These are phyloP conservation scores for Calcarius lapponicus DNA, from an alignment of 2,797 vertebrate species.

Conservation along the genomic window DNA sequence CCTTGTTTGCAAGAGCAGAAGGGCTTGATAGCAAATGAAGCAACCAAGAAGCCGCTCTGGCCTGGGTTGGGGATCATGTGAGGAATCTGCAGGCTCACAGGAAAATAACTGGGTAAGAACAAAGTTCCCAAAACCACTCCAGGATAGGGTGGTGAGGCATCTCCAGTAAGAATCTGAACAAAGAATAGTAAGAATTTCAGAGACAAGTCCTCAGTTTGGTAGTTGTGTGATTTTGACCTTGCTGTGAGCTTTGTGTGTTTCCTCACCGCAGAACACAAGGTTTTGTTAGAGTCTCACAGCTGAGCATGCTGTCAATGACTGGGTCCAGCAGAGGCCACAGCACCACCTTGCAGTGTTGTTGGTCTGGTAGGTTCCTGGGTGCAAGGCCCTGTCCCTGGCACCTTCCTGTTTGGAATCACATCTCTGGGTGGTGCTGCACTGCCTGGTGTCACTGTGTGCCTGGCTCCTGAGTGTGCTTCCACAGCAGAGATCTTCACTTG, in stretches of 20 bases:
- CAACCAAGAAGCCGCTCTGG: not conserved
- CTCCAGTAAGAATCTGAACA: not conserved
- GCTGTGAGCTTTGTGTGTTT: not conserved
- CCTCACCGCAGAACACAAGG: fast-evolving
- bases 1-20: not conserved
- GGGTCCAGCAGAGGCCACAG: not conserved
- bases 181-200: not conserved
- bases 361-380: not conserved
- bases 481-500: not conserved
- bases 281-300: not conserved
- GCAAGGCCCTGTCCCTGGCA: not conserved
- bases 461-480: fast-evolving
- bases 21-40: not conserved
- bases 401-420: not conserved
- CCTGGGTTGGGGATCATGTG: not conserved
- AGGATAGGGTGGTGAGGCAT: not conserved
- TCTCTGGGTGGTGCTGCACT: not conserved
- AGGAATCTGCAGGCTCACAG: fast-evolving
- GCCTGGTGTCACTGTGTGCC: not conserved
- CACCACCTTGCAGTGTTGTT: not conserved
- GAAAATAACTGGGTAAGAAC: not conserved
- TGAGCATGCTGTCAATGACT: not conserved
- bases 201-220: not conserved
- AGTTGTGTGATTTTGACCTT: not conserved
- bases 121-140: not conserved